A percentile compares a stretch with the other conserved stretches of the same genome.
These are phyloP conservation scores for Ciconia stormi DNA, from an alignment of 2,113 vertebrate genomes.

Conservation along the genomic window DNA sequence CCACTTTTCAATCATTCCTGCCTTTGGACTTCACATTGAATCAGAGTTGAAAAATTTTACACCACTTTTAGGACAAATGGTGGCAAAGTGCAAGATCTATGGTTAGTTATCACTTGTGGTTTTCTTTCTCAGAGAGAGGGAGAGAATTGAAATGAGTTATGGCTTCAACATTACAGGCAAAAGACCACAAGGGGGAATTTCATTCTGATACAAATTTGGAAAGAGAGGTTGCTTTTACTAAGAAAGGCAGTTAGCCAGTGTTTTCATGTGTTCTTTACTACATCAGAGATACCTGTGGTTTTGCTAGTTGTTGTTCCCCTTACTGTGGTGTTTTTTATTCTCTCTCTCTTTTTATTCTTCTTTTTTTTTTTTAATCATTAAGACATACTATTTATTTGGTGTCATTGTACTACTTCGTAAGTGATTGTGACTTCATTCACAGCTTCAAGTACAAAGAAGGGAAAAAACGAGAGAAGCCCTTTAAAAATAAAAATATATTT, in stretches of 20 bases:
- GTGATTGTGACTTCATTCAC: neutral
- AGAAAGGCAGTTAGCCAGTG: neutral
- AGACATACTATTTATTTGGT: neutral
- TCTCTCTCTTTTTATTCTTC: neutral
- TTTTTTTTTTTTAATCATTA: neutral
- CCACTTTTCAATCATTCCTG: neutral
- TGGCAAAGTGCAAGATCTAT: neutral
- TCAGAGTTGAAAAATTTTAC: neutral
- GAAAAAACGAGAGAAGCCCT: neutral
- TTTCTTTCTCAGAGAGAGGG: neutral
- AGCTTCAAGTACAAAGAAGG: neutral
- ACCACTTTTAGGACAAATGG: neutral
- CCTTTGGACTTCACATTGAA: neutral
- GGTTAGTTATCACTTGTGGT: neutral
- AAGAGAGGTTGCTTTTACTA: neutral
- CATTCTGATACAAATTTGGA: neutral
- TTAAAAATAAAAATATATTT: neutral
- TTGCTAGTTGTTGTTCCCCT: neutral
- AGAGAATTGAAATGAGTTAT: neutral
- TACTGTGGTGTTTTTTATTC: rapidly evolving
- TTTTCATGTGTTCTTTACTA: neutral
- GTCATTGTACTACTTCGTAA: neutral
- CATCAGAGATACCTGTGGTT: neutral
- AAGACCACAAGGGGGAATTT: neutral
- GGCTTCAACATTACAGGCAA: neutral